These are phyloP conservation scores for Mythimna ferrago DNA, from an alignment of 2,888 invertebrate species.

Conservation along the genomic window DNA sequence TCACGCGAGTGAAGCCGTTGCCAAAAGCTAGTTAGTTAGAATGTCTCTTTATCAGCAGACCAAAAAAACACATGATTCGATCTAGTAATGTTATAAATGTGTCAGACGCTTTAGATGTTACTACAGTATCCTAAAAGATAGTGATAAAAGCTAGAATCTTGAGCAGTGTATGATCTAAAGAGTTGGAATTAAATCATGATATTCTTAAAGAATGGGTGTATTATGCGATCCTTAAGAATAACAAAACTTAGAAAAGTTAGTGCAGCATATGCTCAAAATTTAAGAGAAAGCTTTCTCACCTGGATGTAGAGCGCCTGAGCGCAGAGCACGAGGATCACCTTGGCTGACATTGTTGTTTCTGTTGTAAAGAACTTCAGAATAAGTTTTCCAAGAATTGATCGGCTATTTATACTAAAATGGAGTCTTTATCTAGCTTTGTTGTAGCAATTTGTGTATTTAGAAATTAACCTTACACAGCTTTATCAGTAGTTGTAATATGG, in stretches of 20 bases:
- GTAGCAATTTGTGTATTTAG: neutral
- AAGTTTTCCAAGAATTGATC: conserved; percentile 16
- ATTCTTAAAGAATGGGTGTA: neutral
- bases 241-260: too few relatives aligned
- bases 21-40: too few relatives aligned
- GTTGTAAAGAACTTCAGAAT: conserved; percentile 28
- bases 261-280: neutral
- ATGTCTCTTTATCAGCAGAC: neutral
- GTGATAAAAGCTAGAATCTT: too few relatives aligned
- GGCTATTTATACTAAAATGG: conserved; percentile 27
- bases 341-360: conserved; percentile 36
- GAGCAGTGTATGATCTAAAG: too few relatives aligned
- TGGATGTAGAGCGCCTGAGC: conserved; percentile 38
- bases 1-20: too few relatives aligned
- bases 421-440: conserved; percentile 18
- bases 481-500: neutral
- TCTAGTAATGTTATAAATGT: too few relatives aligned
- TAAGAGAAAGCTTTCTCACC: conserved; percentile 20
- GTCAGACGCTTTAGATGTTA: too few relatives aligned
- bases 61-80: too few relatives aligned
- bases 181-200: too few relatives aligned
- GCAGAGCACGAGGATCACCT: conserved; percentile 32
- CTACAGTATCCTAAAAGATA: too few relatives aligned
- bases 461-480: neutral
- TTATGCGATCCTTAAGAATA: neutral